phyloP scores from a whole-genome alignment of 2,113 vertebrate genomes.

The Argyrosomus japonicus region DNA sequence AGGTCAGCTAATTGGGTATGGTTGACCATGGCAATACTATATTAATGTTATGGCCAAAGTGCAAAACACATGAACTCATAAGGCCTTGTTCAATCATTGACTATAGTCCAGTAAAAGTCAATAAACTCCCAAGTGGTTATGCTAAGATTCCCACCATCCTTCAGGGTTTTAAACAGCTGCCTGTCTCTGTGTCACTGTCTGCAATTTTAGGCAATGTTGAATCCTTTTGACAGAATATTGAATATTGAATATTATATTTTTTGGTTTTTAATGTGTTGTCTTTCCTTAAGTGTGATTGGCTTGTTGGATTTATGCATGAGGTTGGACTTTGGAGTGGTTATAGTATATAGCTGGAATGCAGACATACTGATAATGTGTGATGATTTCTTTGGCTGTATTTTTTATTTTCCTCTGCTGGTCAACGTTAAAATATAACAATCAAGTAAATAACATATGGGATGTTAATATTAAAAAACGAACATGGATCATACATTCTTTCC shows the following conservation, averaged over 20 bases:
- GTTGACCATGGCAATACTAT: background rate
- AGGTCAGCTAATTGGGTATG: too few relatives aligned
- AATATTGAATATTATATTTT: too few relatives aligned
- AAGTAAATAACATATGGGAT: too few relatives aligned
- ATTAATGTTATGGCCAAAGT: background rate
- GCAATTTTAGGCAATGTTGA: background rate
- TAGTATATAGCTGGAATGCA: background rate
- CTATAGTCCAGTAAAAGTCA: background rate
- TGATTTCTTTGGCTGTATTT: background rate
- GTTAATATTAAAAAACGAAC: background rate
- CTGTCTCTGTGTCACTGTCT: too few relatives aligned
- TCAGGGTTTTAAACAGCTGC: background rate
- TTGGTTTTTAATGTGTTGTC: background rate
- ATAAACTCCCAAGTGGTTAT: background rate
- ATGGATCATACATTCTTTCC: background rate
- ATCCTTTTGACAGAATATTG: background rate
- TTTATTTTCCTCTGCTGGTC: background rate
- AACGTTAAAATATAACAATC: background rate
- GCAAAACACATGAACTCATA: background rate
- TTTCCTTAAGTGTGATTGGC: background rate
- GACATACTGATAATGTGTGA: background rate
- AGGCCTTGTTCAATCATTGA: background rate
- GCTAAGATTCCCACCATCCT: background rate
- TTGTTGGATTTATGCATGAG: background rate
- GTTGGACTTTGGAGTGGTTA: background rate